A percentile compares a stretch with the other conserved stretches of the same genome.
phyloP scores from a whole-genome alignment of 1,140 invertebrate species.

The Hyles euphorbiae region DNA sequence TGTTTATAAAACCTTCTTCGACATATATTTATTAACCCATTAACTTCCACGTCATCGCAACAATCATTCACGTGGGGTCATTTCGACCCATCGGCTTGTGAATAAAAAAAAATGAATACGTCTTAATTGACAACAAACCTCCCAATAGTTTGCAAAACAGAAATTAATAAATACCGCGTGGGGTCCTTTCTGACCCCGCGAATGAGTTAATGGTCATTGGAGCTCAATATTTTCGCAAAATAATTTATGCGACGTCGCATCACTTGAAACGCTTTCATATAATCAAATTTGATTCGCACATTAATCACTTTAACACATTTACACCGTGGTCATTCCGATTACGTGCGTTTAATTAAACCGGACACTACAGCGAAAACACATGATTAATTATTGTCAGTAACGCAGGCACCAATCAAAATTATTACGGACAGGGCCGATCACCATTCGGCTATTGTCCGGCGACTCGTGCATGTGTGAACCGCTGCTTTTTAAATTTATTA shows the following conservation, averaged over 20 bases:
- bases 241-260: conserved; percentile 15
- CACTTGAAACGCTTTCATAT: conserved; percentile 37
- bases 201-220: too few species aligned
- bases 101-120: too few species aligned
- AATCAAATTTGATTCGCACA: conserved; percentile 51
- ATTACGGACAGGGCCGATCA: conserved; percentile 28
- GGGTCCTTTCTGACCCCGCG: too few species aligned
- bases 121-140: too few species aligned
- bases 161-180: too few species aligned
- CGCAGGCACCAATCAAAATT: conserved; percentile 43
- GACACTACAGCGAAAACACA: conserved; percentile 39
- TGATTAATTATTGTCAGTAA: conserved; percentile 56
- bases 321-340: conserved; percentile 33
- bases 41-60: too few species aligned
- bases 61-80: too few species aligned
- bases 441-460: conserved; percentile 34
- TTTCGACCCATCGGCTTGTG: too few species aligned
- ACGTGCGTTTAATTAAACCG: conserved; percentile 35
- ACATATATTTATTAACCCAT: conserved; percentile 28
- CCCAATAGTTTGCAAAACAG: too few species aligned
- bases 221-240: conserved; percentile 18
- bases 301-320: conserved; percentile 66
- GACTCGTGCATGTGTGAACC: too few species aligned
- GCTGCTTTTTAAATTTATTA: too few species aligned
- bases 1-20: conserved; percentile 31